A percentile compares a stretch with the other conserved stretches of the same genome.
Conservation (phyloP, 2,888 invertebrate species). For the Tetranychus truncatus region DNA sequence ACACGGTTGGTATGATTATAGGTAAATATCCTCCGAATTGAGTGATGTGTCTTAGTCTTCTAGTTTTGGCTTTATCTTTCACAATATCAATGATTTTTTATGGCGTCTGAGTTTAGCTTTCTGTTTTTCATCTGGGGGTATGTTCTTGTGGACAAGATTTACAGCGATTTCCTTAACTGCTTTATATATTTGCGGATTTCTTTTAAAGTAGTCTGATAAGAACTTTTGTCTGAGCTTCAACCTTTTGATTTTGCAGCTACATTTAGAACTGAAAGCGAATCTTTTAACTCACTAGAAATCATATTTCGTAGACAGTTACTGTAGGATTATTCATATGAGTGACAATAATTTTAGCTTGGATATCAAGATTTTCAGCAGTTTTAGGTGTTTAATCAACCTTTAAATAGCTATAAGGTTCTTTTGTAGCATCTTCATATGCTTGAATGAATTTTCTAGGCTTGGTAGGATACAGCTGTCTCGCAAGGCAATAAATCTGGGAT, state of each 20-base stretch:
- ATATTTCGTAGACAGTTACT: conserved; percentile 9
- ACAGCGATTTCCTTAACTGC: conserved; percentile 14
- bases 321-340: background rate
- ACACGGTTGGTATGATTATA: conserved; percentile 12
- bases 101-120: background rate
- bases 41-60: background rate
- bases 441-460: conserved; percentile 9
- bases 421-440: conserved; percentile 18
- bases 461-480: conserved; percentile 10
- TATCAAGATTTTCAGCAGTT: background rate
- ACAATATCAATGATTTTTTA: background rate
- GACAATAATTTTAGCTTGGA: background rate
- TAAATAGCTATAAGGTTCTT: conserved; percentile 17
- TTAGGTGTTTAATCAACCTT: conserved; percentile 11
- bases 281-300: background rate
- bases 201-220: background rate
- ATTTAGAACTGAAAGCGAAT: background rate
- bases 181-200: background rate
- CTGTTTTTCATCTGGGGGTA: background rate
- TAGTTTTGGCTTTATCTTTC: background rate
- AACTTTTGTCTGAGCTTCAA: background rate
- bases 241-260: background rate
- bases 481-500: background rate
- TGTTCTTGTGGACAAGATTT: conserved; percentile 11
- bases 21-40: conserved; percentile 21